A percentile compares a stretch with the other conserved stretches of the same genome.
phyloP scores from a whole-genome alignment of 2,113 vertebrate species.

The Heliornis fulica region DNA sequence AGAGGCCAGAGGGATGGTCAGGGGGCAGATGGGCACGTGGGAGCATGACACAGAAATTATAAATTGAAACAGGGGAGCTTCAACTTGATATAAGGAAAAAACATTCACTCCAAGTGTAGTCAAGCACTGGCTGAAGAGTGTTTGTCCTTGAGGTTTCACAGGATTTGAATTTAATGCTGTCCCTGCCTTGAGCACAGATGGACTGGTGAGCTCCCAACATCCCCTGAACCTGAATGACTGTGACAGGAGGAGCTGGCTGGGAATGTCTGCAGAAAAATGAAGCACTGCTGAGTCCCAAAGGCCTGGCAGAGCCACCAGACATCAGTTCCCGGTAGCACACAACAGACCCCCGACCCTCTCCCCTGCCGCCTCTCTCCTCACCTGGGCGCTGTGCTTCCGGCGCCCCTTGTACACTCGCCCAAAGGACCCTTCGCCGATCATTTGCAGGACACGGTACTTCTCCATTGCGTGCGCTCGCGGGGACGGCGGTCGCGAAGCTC shows the following conservation, averaged over 20 bases:
- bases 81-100: not conserved
- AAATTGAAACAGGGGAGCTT: not conserved
- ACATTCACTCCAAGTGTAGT: not conserved
- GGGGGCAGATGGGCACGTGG: not conserved
- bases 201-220: not conserved
- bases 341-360: not conserved
- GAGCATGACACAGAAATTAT: not conserved
- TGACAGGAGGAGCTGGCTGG: not conserved
- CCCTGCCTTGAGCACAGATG: not conserved
- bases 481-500: not conserved
- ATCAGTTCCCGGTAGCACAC: not conserved
- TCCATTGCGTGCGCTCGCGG: conserved; percentile 75
- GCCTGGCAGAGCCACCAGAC: not conserved
- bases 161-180: not conserved
- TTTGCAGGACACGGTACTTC: conserved; percentile 86
- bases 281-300: not conserved
- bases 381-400: conserved; percentile 84
- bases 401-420: conserved; percentile 94
- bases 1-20: not conserved
- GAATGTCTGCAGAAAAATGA: not conserved
- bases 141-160: not conserved
- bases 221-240: not conserved
- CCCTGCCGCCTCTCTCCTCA: conserved; percentile 38
- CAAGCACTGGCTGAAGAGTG: not conserved
- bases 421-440: conserved; percentile 93